These are phyloP conservation scores for Heterotilapia buettikoferi DNA, from an alignment of 2,113 vertebrate species.

Conservation along the genomic window DNA sequence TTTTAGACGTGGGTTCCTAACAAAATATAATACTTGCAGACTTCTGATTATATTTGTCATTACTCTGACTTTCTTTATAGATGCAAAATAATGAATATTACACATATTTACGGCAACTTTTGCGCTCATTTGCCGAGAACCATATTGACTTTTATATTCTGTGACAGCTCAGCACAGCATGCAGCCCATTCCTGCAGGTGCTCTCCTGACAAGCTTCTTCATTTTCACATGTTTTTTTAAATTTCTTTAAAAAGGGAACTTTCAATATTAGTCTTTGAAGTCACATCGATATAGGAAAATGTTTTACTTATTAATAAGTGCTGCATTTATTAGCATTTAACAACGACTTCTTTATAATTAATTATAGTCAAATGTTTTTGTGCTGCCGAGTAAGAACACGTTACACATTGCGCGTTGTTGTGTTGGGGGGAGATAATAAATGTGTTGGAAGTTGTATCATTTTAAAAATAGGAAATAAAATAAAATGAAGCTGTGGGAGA, in stretches of 20 bases:
- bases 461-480: background rate
- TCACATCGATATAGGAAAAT: background rate
- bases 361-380: background rate
- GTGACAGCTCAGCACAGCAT: background rate
- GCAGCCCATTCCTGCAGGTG: background rate
- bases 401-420: background rate
- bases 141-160: background rate
- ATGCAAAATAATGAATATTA: background rate
- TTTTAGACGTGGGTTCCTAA: constrained; percentile 19
- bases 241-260: background rate
- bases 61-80: background rate
- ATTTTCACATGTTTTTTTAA: background rate
- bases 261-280: background rate
- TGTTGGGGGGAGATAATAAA: background rate
- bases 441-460: background rate
- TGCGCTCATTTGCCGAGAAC: background rate
- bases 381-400: background rate
- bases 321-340: constrained; percentile 16
- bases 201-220: background rate
- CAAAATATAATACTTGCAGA: background rate
- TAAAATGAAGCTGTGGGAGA: background rate
- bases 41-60: background rate
- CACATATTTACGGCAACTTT: background rate
- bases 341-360: background rate
- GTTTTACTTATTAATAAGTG: background rate